These are phyloP conservation scores for Puma concolor DNA, from an alignment of 2,113 vertebrate species.

Conservation along the genomic window DNA sequence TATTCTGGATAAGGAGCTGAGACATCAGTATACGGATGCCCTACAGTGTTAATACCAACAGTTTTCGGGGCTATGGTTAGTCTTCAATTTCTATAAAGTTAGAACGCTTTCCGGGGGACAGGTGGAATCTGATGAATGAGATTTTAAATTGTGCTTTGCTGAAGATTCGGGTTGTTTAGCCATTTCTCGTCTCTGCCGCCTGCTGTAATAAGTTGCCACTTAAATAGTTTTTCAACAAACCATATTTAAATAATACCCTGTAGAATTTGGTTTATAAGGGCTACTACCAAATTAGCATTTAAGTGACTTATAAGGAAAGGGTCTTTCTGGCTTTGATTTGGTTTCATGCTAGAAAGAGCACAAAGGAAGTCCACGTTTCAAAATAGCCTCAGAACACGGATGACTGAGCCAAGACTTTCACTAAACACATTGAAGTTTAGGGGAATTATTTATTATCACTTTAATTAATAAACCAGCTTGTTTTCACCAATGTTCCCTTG, in stretches of 20 bases:
- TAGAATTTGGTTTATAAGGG: not conserved
- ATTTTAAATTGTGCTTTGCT: constrained; percentile 67
- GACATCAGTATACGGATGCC: constrained; percentile 69
- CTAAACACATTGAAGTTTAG: constrained; percentile 46
- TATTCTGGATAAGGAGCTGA: constrained; percentile 79
- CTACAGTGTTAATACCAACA: constrained; percentile 81
- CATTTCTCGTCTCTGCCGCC: not conserved
- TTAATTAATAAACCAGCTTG: constrained; percentile 75
- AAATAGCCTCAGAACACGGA: constrained; percentile 40
- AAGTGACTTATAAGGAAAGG: constrained; percentile 1
- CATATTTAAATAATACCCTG: not conserved
- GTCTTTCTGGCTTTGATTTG: constrained; percentile 55
- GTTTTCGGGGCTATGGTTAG: constrained; percentile 76
- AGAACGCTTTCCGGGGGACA: constrained; percentile 67
- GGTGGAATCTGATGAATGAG: constrained; percentile 24
- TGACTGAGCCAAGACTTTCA: constrained; percentile 52
- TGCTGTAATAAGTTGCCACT: not conserved
- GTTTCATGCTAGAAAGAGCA: constrained; percentile 59
- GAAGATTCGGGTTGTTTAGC: constrained; percentile 8
- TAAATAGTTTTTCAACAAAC: constrained; percentile 21
- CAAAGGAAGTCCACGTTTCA: constrained; percentile 38
- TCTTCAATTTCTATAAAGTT: constrained; percentile 79
- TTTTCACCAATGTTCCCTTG: constrained; percentile 45
- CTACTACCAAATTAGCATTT: constrained; percentile 19
- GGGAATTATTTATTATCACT: constrained; percentile 71